Base-by-base conservation (phyloP, 2,888 invertebrate species). In the Drepanosiphum platanoidis region DNA sequence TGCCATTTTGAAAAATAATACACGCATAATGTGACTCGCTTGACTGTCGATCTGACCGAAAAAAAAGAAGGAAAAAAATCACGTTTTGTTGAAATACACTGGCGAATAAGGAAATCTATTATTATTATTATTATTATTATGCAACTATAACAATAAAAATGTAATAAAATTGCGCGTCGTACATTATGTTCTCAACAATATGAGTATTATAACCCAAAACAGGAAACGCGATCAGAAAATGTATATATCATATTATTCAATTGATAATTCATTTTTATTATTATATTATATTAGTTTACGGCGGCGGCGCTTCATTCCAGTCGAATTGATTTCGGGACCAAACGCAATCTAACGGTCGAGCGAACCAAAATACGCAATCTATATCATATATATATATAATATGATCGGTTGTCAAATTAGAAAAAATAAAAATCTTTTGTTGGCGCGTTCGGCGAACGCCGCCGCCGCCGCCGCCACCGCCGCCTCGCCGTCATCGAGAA, bases 321-420 rank as follows among this genome's bases (percentile, higher is more conserved):
- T 58, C 39, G 58, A 34, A 84, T 77, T 68, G 75, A 84, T 74
- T 64, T 66, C 27, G 84, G 74, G 84, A 75, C 75, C 74, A 46
- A 74, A 68, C 68, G 52, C 68, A 75, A 84, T 84, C 75, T 68
- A 77, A 84, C 84, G 84, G 84, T 84, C 84, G 84, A 84, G 75
- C 64, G 84, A 75, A 84, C 32, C 68, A 75, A 84, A 84, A 84
- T 84, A 75, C 84, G 84, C 84, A 84, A 84, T 74, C 39, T 64
- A 27, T 74, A 74, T 81, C n/a, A n/a, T n/a, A n/a, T n/a, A n/a
- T n/a, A n/a, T n/a, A n/a, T n/a, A n/a, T n/a, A n/a, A 39, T 84
- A 84, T 84, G 84, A 77, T 84, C 75, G 84, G 84, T 84, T 84
- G 84, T 84, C 84, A 84, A 84, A 84, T 84, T 68, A 84, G 52